Evolutionary conservation across 2,113 vertebrate genomes (phyloP).

Genomic region (Suricata suricatta): DNA sequence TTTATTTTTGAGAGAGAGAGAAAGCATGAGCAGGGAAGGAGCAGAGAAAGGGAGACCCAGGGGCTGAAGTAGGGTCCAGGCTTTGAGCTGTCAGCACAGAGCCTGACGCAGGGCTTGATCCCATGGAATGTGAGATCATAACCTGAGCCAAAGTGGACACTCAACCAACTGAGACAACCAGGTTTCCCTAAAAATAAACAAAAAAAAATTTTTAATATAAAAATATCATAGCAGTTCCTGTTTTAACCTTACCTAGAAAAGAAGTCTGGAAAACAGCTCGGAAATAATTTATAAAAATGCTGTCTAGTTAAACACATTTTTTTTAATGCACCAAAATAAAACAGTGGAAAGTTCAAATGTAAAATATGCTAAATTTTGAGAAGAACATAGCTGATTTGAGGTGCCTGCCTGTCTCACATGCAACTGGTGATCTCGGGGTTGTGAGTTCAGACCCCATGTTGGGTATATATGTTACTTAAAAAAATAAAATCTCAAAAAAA

Average conservation of each 20-base stretch:
- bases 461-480: not conserved
- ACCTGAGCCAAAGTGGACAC: no score
- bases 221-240: not conserved
- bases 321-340: not conserved
- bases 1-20: no score
- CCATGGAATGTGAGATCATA: no score
- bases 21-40: no score
- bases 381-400: not conserved
- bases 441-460: not conserved
- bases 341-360: not conserved
- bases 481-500: not conserved
- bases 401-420: not conserved
- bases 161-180: no score
- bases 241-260: conserved; percentile 3
- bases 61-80: no score
- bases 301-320: not conserved
- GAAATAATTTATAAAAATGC: conserved; percentile 35
- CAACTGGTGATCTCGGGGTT: not conserved
- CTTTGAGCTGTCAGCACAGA: no score
- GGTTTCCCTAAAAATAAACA: no score
- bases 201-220: no score
- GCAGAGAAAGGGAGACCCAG: no score
- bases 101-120: no score
- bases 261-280: not conserved
- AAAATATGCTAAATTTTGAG: conserved; percentile 30